A percentile compares a stretch with the other conserved stretches of the same genome.
These are phyloP conservation scores for Podocnemis expansa DNA, from an alignment of 2,113 vertebrate genomes.

Conservation along the genomic window DNA sequence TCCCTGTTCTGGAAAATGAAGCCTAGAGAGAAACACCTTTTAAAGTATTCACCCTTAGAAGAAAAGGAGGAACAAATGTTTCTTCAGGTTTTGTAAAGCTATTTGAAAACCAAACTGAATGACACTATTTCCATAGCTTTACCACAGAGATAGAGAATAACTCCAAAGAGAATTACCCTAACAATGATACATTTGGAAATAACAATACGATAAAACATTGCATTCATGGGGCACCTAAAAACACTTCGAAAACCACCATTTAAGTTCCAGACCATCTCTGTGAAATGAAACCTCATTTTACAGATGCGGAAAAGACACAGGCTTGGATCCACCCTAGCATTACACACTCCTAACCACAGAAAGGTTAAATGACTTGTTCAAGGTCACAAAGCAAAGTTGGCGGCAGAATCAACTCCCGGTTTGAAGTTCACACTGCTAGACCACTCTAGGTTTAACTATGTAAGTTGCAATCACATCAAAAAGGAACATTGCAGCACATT, in stretches of 20 bases:
- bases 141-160: constrained; percentile 17
- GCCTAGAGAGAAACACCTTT: not conserved
- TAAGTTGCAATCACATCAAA: not conserved
- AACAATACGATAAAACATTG: not conserved
- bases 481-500: not conserved
- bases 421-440: not conserved
- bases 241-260: not conserved
- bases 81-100: not conserved
- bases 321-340: not conserved
- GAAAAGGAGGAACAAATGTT: not conserved
- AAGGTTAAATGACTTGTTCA: not conserved
- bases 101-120: not conserved
- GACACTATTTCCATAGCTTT: no score
- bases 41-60: not conserved
- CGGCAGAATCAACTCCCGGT: not conserved
- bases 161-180: constrained; percentile 10
- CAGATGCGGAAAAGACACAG: not conserved
- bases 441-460: not conserved
- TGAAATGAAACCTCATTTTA: not conserved
- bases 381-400: not conserved
- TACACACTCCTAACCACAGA: not conserved
- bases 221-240: not conserved
- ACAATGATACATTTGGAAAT: not conserved
- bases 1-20: fast-evolving
- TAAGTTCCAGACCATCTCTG: not conserved